Base-by-base conservation (phyloP, 2,113 vertebrate genomes). In the Rhea pennata region DNA sequence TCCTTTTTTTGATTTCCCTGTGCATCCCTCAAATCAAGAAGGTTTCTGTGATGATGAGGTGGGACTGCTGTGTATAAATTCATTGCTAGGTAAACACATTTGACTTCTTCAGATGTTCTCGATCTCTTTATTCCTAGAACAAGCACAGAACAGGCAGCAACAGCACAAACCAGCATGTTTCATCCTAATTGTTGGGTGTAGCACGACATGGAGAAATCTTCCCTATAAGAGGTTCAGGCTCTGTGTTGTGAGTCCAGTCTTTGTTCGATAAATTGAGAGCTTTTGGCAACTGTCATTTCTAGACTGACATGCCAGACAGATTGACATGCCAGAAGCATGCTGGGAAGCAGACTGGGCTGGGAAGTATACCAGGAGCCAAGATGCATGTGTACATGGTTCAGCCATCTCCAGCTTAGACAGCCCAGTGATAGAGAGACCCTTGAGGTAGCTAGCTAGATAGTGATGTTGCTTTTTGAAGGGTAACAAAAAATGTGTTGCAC, bases 251-350 rank as follows among this genome's bases (percentile, higher is more conserved):
- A 64, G 78, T 93, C n/a, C 87, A 83, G 22, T 4, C 64, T 42
- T 33, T 80, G 87, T 87, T 92, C 84, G 79, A 83, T 53, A 85
- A 87, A 76, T 23, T 1, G 87, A 90, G 95, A 92, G 87, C 90
- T 95, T 78, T 72, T 66, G 94, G 87, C 11, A 84, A 90, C 87
- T 84, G 46, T 83, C 44, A 3, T 87, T 95, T 85, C 93, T 53
- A 65, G 78, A 69, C 87, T 92, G 89, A 79, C 71, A 14, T 70
- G 78, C 87, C 94, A 95, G 95, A 84, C 93, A 66, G 94, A 71
- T 50, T 72, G 78, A 48, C 59, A 3, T 73, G 94, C 95, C 94
- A 95, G 95, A 26, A 94, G 44, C 94, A 82, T 24, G 5, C 84
- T 91, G 90, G 78, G 87, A 92, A 79, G 93, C 88, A 87, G 74